Percentiles rank a stretch among this genome's conserved stretches.
Evolutionary conservation across 2,888 invertebrate genomes (phyloP).

Genomic region (Notodonta ziczac): DNA sequence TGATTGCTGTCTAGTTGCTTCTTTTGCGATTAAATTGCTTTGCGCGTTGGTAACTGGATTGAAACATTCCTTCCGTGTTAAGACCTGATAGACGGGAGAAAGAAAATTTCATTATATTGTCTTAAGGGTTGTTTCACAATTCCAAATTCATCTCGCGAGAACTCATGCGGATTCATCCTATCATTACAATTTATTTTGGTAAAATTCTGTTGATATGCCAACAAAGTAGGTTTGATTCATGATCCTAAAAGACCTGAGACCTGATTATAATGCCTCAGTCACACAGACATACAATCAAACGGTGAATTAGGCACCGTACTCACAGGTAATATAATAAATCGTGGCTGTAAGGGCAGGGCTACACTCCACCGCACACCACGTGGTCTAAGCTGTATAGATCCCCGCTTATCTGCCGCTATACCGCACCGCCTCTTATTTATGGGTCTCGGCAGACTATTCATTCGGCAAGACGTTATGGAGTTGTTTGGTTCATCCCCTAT

Average conservation of each 20-base stretch:
- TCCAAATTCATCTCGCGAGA: too few species aligned
- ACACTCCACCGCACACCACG: conserved; percentile 60
- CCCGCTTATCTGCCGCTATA: conserved; percentile 71
- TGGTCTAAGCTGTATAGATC: conserved; percentile 76
- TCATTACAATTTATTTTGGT: too few species aligned
- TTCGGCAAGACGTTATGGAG: conserved; percentile 66
- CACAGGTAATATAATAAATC: conserved; percentile 69
- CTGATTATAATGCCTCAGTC: too few species aligned
- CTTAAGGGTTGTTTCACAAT: neutral
- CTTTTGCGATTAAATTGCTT: conserved; percentile 28
- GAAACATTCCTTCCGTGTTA: neutral
- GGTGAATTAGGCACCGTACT: conserved; percentile 44
- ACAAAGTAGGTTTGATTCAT: too few species aligned
- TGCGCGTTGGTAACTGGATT: conserved; percentile 6
- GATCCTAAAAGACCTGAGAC: too few species aligned
- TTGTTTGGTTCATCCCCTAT: conserved; percentile 61
- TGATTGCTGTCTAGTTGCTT: conserved; percentile 49
- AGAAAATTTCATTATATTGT: neutral
- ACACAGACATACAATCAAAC: conserved; percentile 36
- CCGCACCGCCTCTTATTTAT: conserved; percentile 66
- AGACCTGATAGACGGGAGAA: neutral
- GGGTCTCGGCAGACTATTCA: conserved; percentile 68
- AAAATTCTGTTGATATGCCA: too few species aligned
- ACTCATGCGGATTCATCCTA: too few species aligned
- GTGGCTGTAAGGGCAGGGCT: conserved; percentile 54